Base-by-base conservation (phyloP, 2,797 vertebrate genomes). In the Melanotaenia parkinsoni region DNA sequence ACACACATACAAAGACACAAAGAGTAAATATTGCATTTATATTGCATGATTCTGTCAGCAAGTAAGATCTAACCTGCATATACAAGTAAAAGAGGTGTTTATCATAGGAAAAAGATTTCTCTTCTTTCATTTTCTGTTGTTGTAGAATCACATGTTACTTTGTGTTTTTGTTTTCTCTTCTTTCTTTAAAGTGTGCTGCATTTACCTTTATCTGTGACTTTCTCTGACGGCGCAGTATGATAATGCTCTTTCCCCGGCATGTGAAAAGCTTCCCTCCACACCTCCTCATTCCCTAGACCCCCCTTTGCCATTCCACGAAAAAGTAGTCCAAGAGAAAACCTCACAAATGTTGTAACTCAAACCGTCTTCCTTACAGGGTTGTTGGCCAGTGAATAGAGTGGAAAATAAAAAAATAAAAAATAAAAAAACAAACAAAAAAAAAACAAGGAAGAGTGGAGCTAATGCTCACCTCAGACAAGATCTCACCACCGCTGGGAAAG, bases 401-500 rank as follows among this genome's bases (percentile, higher is more conserved):
- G 24, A 0, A n/a, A 26, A 35, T 5, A 51, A 12, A 10, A 14
- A 45, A 59, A 54, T 20, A 33, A 30, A 30, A 30, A 30, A 28
- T 28, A 30, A 30, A 28, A 30, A 30, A 28, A n/a, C n/a, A n/a
- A n/a, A 30, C 30, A 30, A 30, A 30, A 30, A 30, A 28, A 30
- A 30, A 30, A 30, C 30, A 28, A 16, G 14, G 10, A 53, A 66
- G 13, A 43, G 20, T 2, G 28, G 56, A 54, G 74, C 37, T 8
- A 30, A 63, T 4, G 71, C 95, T 94, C 93, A 96, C 95, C 95
- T 94, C 86, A 93, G 33, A 40, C 85, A 76, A 86, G 87, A 79
- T 91, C 91, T 92, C 91, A 33, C 60, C 63, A 88, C 84, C 79
- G 84, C 86, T 80, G 62, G 64, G 63, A 85, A 80, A 83, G 71